Evolutionary conservation across 2,888 invertebrate genomes (phyloP).

Genomic region (Dynastes maya): DNA sequence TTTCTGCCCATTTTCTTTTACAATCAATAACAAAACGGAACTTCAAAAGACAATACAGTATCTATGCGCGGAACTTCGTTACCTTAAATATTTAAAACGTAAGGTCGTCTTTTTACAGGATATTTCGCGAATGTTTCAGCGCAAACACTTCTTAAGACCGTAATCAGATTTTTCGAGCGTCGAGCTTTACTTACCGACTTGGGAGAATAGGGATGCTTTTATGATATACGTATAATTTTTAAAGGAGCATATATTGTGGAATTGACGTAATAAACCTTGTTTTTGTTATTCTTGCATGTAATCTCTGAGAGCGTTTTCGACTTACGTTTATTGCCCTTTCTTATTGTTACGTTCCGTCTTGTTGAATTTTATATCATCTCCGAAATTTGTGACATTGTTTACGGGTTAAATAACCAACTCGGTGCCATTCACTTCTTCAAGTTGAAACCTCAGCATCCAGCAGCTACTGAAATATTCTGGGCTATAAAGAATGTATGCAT

Average conservation of each 20-base stretch:
- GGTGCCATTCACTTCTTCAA: background rate
- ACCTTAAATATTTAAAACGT: slow-evolving; percentile 40
- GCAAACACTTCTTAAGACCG: slow-evolving; percentile 35
- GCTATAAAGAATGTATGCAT: too few species aligned
- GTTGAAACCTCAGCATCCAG: background rate
- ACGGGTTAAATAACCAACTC: slow-evolving; percentile 1
- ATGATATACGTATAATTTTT: slow-evolving; percentile 35
- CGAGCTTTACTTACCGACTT: slow-evolving; percentile 33
- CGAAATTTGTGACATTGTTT: slow-evolving; percentile 42
- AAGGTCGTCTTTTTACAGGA: slow-evolving; percentile 9
- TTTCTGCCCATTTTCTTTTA: background rate
- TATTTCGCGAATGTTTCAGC: slow-evolving; percentile 25
- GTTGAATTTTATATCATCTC: slow-evolving; percentile 38
- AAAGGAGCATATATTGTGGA: slow-evolving; percentile 20
- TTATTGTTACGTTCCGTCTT: slow-evolving; percentile 31
- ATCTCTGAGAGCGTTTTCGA: slow-evolving; percentile 38
- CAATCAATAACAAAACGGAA: slow-evolving; percentile 19
- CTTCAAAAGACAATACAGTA: slow-evolving; percentile 28
- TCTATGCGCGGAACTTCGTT: slow-evolving; percentile 16
- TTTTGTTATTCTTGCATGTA: slow-evolving; percentile 46
- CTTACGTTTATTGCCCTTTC: slow-evolving; percentile 33
- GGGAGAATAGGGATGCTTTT: slow-evolving; percentile 24
- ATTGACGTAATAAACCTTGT: slow-evolving; percentile 46
- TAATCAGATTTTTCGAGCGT: slow-evolving; percentile 38
- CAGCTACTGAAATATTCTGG: background rate